phyloP scores from a whole-genome alignment of 2,113 vertebrate genomes.

The Caretta caretta region DNA sequence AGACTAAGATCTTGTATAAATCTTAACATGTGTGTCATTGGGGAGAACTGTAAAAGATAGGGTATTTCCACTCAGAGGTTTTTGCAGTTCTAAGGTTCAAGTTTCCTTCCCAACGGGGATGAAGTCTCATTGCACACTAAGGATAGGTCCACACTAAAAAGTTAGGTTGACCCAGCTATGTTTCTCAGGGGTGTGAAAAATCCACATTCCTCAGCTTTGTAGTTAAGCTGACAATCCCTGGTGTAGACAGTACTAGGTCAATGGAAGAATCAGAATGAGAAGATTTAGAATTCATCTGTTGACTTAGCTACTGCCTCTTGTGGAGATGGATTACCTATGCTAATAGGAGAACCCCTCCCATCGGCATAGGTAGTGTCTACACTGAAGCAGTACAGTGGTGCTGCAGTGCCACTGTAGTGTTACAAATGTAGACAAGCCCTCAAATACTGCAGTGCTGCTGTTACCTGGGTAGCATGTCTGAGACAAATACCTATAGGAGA shows the following conservation, averaged over 20 bases:
- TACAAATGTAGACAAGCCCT: too few relatives aligned
- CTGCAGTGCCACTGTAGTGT: too few relatives aligned
- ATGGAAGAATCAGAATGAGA: not conserved
- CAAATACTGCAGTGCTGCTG: not conserved
- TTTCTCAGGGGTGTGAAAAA: not conserved
- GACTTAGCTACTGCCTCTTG: not conserved
- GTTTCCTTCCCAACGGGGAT: not conserved
- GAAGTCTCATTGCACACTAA: not conserved
- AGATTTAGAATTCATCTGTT: too few relatives aligned
- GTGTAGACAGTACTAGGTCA: not conserved
- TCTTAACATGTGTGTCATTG: too few relatives aligned
- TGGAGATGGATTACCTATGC: not conserved
- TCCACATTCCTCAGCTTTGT: too few relatives aligned
- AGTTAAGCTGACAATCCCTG: not conserved
- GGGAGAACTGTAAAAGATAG: too few relatives aligned
- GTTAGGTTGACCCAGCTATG: not conserved
- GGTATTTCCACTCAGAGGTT: not conserved
- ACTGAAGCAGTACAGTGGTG: too few relatives aligned
- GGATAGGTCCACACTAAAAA: not conserved
- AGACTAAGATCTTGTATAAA: too few relatives aligned
- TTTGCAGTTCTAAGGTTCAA: not conserved
- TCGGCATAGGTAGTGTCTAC: too few relatives aligned
- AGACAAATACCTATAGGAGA: rapidly evolving
- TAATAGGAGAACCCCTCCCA: not conserved
- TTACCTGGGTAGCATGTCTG: not conserved